Evolutionary conservation across 2,113 vertebrate genomes (phyloP), one percentile per base, ranked within the genome.

Genomic region (Vombatus ursinus): DNA sequence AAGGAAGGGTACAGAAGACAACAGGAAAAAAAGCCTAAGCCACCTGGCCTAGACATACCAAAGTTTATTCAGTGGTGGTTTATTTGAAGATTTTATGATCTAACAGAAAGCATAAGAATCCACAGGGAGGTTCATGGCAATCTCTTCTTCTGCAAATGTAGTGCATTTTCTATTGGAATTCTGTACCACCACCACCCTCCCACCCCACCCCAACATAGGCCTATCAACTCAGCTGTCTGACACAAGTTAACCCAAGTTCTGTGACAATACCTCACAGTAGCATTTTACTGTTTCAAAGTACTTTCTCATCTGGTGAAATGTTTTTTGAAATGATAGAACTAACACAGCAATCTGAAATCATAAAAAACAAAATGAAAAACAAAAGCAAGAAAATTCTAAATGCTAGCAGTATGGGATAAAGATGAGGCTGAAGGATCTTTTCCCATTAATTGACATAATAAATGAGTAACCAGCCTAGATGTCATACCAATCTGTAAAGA

Each of bases 301-400:
- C 19, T 84, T 84, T 52, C 50, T 92, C 47, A n/a, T 51, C 92
- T 93, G 6, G 7, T 84, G n/a, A 84, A 44, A 7, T 84, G 19
- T 22, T 68, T 68, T 84, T 84, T 94, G 54, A 96, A 96, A 50
- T 90, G 24, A 92, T 57, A 48, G 16, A 26, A 23, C 23, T 23
- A 57, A 77, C 49, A 49, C 7, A 48, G 26, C 8, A 84, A n/a
- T 48, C 11, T 0, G 0, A 49, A 12, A 12, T 77, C 53, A 28
- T 54, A 68, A 6, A 0, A 23, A 52, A 49, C n/a, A 31, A 61
- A 52, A 0, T 23, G 52, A 94, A 92, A 89, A 48, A 89, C 94
- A 96, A 95, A 94, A 1, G n/a, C 37, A 92, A 28, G 91, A 84
- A 14, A 19, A 48, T 44, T 9, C 26, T 25, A 22, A 47, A 12